These are phyloP conservation scores for Penaeus monodon DNA, from an alignment of 2,888 invertebrate genomes.

Conservation along the genomic window DNA sequence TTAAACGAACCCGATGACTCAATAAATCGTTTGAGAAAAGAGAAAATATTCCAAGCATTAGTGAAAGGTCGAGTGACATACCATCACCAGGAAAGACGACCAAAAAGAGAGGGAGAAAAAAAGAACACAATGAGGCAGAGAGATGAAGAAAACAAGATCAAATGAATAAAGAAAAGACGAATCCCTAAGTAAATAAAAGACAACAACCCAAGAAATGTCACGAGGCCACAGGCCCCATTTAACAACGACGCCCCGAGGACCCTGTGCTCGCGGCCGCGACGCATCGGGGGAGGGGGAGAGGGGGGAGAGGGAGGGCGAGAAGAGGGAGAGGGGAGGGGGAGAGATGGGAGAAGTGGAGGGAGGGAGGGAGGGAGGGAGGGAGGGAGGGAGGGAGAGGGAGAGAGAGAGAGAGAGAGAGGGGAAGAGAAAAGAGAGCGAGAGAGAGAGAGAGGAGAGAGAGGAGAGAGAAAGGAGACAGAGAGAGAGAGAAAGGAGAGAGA, in stretches of 20 bases:
- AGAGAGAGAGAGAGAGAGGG: neutral
- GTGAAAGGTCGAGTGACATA: no score
- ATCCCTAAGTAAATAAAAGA: neutral
- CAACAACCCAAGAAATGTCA: neutral
- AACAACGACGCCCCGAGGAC: slow-evolving; percentile 1
- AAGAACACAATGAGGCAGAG: no score
- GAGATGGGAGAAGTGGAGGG: neutral
- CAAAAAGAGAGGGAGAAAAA: no score
- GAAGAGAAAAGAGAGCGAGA: neutral
- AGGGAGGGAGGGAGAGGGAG: neutral
- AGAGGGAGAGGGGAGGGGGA: neutral
- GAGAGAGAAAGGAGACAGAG: neutral
- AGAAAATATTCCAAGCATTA: no score
- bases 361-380: neutral
- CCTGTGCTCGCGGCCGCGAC: no score
- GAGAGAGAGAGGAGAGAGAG: neutral
- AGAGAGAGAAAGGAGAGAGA: neutral
- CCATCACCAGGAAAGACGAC: no score
- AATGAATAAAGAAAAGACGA: no score
- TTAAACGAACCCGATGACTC: no score
- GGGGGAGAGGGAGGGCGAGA: slow-evolving; percentile 9
- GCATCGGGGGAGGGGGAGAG: neutral
- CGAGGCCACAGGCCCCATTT: no score
- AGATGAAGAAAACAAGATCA: no score
- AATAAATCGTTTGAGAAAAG: no score